Evolutionary conservation across 1,140 invertebrate species (phyloP).

Genomic region (Zaprionus ornatus): DNA sequence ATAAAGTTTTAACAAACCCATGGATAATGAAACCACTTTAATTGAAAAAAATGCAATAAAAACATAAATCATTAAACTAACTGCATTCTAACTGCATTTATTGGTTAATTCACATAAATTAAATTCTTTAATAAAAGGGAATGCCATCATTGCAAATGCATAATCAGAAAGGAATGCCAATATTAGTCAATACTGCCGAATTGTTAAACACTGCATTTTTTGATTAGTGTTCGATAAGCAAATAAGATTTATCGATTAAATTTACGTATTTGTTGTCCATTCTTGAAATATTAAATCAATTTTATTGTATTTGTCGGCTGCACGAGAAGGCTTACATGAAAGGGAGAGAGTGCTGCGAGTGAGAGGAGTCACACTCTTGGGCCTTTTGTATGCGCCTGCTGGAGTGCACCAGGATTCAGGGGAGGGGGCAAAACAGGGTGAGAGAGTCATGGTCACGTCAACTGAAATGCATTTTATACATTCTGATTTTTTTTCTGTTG

Average conservation of each 20-base stretch:
- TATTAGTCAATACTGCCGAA: background rate
- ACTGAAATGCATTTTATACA: constrained; percentile 66
- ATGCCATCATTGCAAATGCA: background rate
- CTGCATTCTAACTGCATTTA: background rate
- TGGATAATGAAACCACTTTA: background rate
- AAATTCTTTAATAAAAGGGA: background rate
- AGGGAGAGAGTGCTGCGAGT: constrained; percentile 12
- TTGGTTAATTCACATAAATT: background rate
- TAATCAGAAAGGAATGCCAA: background rate
- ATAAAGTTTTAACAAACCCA: background rate
- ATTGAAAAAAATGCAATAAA: background rate
- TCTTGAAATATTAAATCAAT: constrained; percentile 9
- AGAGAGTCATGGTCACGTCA: constrained; percentile 63
- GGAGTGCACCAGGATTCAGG: background rate
- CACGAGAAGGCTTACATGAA: background rate
- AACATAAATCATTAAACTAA: background rate
- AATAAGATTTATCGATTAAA: background rate
- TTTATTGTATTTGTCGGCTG: constrained; percentile 42
- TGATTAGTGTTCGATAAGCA: background rate
- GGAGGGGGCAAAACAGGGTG: background rate
- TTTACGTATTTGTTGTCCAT: background rate
- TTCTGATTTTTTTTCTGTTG: constrained; percentile 50
- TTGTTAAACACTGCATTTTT: background rate
- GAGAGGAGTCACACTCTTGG: constrained; percentile 32
- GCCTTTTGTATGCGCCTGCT: constrained; percentile 23